phyloP scores from a whole-genome alignment of 2,888 invertebrate genomes.

The Odontothrips loti region DNA sequence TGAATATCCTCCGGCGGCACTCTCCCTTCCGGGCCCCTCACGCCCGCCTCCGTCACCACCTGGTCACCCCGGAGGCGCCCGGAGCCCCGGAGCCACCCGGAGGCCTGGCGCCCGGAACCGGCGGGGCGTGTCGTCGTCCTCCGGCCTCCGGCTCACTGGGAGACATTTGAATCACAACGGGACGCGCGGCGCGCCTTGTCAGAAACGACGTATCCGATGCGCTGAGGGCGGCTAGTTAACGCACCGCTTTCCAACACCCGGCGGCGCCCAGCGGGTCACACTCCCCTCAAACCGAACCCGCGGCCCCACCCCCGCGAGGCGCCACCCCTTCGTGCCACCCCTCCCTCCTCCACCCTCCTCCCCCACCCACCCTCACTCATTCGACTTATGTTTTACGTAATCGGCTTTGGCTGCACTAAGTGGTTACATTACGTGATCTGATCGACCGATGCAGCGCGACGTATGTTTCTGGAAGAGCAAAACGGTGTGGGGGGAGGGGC shows the following conservation, averaged over 20 bases:
- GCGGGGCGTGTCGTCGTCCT: too few relatives aligned
- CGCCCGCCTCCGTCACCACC: too few relatives aligned
- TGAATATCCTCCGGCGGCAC: neutral
- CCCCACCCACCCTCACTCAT: neutral
- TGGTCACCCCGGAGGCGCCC: too few relatives aligned
- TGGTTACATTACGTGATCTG: neutral
- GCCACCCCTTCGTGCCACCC: neutral
- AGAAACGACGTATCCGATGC: neutral
- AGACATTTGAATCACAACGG: neutral
- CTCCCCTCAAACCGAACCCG: too few relatives aligned
- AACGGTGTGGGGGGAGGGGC: neutral
- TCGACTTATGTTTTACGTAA: conserved; percentile 16
- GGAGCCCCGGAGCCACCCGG: too few relatives aligned
- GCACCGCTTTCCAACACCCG: too few relatives aligned
- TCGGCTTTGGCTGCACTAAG: neutral
- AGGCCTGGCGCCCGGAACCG: too few relatives aligned
- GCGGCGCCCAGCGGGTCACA: too few relatives aligned
- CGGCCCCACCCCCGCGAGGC: too few relatives aligned
- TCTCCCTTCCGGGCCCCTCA: neutral
- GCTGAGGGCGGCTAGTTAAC: too few relatives aligned
- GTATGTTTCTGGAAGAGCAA: neutral
- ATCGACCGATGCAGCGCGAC: neutral
- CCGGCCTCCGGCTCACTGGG: neutral
- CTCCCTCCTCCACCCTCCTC: neutral
- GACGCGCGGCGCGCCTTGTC: neutral